phyloP scores from a whole-genome alignment of 2,113 vertebrate species.

The Rhinoderma darwinii region DNA sequence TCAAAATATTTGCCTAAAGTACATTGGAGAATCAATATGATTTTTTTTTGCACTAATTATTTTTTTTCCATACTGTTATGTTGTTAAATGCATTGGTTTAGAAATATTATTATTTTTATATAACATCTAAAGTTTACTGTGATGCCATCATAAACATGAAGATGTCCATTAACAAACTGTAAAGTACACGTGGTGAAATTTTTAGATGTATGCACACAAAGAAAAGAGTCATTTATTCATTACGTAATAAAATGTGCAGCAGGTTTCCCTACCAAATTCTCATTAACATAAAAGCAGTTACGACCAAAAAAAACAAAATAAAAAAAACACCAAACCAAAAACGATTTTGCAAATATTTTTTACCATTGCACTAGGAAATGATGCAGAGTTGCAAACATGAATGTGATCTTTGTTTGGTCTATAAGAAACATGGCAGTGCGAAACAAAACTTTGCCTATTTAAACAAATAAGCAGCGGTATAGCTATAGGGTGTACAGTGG shows the following conservation, averaged over 20 bases:
- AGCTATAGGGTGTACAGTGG: no score
- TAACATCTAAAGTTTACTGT: not conserved
- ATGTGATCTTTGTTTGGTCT: no score
- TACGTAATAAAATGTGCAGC: not conserved
- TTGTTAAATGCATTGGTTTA: not conserved
- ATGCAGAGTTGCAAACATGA: no score
- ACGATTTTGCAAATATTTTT: no score
- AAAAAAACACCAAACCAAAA: no score
- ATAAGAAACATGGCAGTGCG: no score
- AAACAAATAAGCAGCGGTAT: no score
- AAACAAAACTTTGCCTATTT: no score
- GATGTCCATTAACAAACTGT: not conserved
- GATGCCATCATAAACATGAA: not conserved
- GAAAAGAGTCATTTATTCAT: not conserved
- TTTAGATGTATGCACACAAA: not conserved
- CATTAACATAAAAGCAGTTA: no score
- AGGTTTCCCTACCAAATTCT: no score
- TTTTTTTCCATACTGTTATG: not conserved
- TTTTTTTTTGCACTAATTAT: not conserved
- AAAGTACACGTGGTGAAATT: not conserved
- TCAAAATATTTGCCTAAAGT: slow-evolving; percentile 1
- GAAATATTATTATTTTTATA: not conserved
- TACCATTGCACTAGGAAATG: no score
- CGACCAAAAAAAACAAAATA: no score
- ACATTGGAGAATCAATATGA: not conserved